Evolutionary conservation across 2,113 vertebrate genomes (phyloP), one percentile per base, ranked within the genome.

Genomic region (Pao palembangensis): DNA sequence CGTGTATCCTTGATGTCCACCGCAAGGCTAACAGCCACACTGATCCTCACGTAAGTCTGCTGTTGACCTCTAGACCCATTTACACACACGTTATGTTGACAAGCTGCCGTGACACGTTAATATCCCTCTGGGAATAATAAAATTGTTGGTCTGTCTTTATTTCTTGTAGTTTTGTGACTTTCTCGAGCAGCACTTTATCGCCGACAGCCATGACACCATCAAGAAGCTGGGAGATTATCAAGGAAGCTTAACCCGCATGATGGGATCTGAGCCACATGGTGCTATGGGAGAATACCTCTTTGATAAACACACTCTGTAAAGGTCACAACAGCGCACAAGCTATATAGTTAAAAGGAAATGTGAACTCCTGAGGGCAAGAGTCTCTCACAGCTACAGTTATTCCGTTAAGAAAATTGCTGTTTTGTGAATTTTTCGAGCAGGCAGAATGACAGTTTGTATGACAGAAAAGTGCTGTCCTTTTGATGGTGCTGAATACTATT

Each of bases 241-340:
- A 0, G 60, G 86, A 65, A 91, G 83, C 38, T 79, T 92, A 65
- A 69, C 71, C 18, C 82, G 82, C 20, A 61, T 92, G 31, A 61
- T 62, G 8, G 49, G 74, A 0, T 79, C 83, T 2, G 87, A 88
- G 34, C 57, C 69, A 0, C 61, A 86, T 0, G 85, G 84, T 1
- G 0, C 64, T 19, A 86, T 91, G 89, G 90, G 87, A 73, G 90
- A 92, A 72, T 92, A 91, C 72, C 88, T 91, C 51, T 91, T 91
- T 58, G 89, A 92, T 71, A 91, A 87, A 63, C 91, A 91, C 79
- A 88, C 87, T 25, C 84, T 91, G 65, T 91, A 75, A 87, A 64
- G 38, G 38, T 51, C 65, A 28, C 25, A 43, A 19, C 17, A 28
- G 8, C n/a, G 38, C 5, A 67, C 7, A 52, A 55, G 53, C 13